Evolutionary conservation across 2,888 invertebrate species (phyloP), one percentile per base, ranked within the genome.

Genomic region (Cordilura impudica): DNA sequence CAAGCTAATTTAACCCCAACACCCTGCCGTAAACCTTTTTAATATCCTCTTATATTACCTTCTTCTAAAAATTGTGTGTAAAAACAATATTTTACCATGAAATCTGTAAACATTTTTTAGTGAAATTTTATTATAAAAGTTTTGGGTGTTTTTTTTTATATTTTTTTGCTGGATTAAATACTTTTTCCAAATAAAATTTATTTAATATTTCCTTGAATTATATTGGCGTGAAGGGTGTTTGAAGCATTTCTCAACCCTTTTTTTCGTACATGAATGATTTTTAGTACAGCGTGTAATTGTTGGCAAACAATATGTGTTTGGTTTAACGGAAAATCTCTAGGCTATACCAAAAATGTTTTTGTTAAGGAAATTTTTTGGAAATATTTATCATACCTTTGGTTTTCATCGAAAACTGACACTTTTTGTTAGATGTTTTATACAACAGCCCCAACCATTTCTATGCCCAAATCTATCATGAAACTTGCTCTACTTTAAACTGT

Each of bases 91-190:
- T 45, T 29, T 67, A 67, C 56, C 56, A n/a, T 67, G 29, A 56
- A 67, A 67, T 67, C 29, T 35, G 14, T 19, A 49, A 51, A 53
- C 12, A 51, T 31, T 60, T 60, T 70, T 61, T 53, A 63, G 31
- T 43, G 56, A 67, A 67, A 51, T 45, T 73, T 73, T 56, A 69
- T 78, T 73, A 21, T 39, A 78, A 72, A 72, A 78, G 78, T 78
- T 78, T 72, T 49, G 7, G 19, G 10, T n/a, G 7, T 35, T 39
- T 63, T 61, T 53, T n/a, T n/a, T n/a, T n/a, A n/a, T n/a, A n/a
- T n/a, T n/a, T n/a, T n/a, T n/a, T n/a, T n/a, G n/a, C n/a, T 21
- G 16, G 5, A 4, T 4, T 2, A 35, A 49, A 19, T 45, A 49
- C 31, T 53, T 45, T 23, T 39, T n/a, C 39, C 58, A 23, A 39